Percentiles rank a stretch among this genome's conserved stretches.
Evolutionary conservation across 2,113 vertebrate species (phyloP).

Genomic region (Heterotis niloticus): DNA sequence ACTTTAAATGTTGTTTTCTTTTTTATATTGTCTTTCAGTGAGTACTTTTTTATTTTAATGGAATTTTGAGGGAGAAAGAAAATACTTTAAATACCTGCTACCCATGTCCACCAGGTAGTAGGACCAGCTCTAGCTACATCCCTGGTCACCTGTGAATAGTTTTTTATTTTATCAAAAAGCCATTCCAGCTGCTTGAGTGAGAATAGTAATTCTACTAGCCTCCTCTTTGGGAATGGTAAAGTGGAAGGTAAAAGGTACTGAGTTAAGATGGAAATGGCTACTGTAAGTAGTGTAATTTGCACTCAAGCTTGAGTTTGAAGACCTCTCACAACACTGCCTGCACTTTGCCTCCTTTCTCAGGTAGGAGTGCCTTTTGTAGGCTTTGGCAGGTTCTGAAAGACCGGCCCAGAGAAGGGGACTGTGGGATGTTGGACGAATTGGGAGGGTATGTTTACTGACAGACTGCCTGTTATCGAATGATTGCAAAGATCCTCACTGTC

Average conservation of each 20-base stretch:
- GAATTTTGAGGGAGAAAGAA: too few relatives aligned
- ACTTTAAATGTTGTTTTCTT: too few relatives aligned
- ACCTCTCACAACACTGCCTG: slow-evolving; percentile 15
- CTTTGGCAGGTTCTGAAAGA: not conserved
- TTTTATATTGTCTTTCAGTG: too few relatives aligned
- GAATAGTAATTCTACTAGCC: not conserved
- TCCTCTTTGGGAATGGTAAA: not conserved
- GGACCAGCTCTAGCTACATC: not conserved
- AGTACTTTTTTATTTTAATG: too few relatives aligned
- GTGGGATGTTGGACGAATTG: not conserved
- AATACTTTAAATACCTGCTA: too few relatives aligned
- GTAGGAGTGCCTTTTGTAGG: not conserved
- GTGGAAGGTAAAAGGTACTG: not conserved
- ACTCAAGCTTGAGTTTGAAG: too few relatives aligned
- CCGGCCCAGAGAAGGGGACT: not conserved
- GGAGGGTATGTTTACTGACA: not conserved
- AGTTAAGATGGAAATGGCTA: not conserved
- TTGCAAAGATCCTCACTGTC: not conserved
- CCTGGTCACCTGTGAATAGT: not conserved
- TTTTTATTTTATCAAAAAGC: too few relatives aligned
- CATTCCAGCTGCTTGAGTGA: not conserved
- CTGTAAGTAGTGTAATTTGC: not conserved
- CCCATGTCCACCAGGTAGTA: too few relatives aligned
- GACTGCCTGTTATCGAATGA: not conserved
- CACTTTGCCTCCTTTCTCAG: not conserved